A percentile compares a stretch with the other conserved stretches of the same genome.
phyloP scores from a whole-genome alignment of 2,113 vertebrate species.

The Bubo bubo region DNA sequence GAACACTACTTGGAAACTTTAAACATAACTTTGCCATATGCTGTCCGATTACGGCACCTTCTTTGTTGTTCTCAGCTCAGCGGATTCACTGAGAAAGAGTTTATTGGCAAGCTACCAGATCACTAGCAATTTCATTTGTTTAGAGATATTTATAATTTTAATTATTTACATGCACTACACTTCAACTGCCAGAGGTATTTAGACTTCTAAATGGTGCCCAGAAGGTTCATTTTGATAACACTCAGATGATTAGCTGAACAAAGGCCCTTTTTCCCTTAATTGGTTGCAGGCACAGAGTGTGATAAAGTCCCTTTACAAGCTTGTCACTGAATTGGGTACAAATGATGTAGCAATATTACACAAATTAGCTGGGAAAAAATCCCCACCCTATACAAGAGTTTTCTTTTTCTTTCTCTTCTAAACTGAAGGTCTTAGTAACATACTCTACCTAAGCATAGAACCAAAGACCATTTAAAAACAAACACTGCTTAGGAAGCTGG shows the following conservation, averaged over 20 bases:
- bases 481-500: neutral
- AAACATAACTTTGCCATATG: constrained; percentile 31
- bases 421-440: neutral
- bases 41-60: neutral
- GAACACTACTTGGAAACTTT: constrained; percentile 21
- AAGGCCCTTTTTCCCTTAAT: constrained; percentile 25
- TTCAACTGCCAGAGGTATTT: constrained; percentile 42
- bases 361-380: neutral
- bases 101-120: neutral
- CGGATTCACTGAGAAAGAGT: neutral
- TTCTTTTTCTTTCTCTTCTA: neutral
- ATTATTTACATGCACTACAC: constrained; percentile 31
- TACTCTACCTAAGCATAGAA: neutral
- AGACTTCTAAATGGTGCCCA: constrained; percentile 10
- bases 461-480: neutral
- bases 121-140: constrained; percentile 34
- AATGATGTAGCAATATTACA: neutral
- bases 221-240: constrained; percentile 50
- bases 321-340: constrained; percentile 19
- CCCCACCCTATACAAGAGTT: neutral
- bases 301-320: constrained; percentile 17
- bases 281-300: neutral
- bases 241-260: constrained; percentile 24
- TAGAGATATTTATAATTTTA: constrained; percentile 33
- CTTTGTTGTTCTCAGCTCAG: neutral